Evolutionary conservation across 2,113 vertebrate genomes (phyloP), one percentile per base, ranked within the genome.

Genomic region (Hymenochirus boettgeri): DNA sequence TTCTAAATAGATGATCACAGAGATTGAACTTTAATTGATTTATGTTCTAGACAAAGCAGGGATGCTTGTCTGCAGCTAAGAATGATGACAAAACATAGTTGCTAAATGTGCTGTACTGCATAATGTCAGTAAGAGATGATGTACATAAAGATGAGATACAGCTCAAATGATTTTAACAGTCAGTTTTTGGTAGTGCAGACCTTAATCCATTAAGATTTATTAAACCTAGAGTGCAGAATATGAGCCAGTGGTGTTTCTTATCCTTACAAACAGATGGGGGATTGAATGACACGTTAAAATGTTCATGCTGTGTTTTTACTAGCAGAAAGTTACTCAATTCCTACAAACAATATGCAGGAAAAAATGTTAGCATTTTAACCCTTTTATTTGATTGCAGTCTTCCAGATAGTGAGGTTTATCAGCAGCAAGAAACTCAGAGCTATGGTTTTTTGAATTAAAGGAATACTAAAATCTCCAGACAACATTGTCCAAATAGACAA

Each of bases 251-350:
- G 77, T 74, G 76, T 71, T 75, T 82, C 73, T 85, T 88, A 85
- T 87, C 83, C 83, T 76, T 71, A 80, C 74, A 77, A 86, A 80
- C 86, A 86, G 83, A 85, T 84, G 82, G 81, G 48, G 66, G 74
- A 80, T 73, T 80, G 83, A 85, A 80, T 84, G 81, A 80, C 80
- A 83, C 77, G 79, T 83, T 81, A 83, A 83, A 86, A 85, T 81
- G 83, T 79, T 73, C 78, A 83, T 77, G 72, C 80, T 80, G 72
- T 79, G 79, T 73, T 83, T 87, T 59, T 77, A 61, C 73, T 83
- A 83, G 82, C 79, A 85, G 83, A 80, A 82, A 82, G 80, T 77
- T 85, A 82, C 87, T n/a, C n/a, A n/a, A n/a, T n/a, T n/a, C n/a
- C n/a, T n/a, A n/a, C n/a, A n/a, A n/a, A n/a, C n/a, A n/a, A n/a